These are phyloP conservation scores for Megaceryle maxima DNA, from an alignment of 2,113 vertebrate species.

Conservation along the genomic window DNA sequence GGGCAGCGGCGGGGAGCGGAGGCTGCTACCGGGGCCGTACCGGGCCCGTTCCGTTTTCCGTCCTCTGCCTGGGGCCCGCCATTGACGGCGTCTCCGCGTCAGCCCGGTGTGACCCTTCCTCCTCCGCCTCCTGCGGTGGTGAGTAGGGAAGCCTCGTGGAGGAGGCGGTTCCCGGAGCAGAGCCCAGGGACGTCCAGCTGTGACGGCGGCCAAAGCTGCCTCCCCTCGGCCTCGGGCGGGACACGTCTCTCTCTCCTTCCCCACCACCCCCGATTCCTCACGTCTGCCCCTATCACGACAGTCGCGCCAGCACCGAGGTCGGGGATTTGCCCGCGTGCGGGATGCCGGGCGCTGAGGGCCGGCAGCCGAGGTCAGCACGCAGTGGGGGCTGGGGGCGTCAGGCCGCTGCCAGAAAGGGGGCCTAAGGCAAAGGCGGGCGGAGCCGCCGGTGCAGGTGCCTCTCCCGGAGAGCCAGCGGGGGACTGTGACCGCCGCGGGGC, in stretches of 20 bases:
- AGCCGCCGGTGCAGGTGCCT: neutral
- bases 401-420: neutral
- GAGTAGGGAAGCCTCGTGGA: slow-evolving; percentile 5
- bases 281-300: neutral
- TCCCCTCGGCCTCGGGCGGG: neutral
- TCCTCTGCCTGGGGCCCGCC: no score
- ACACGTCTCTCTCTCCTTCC: no score
- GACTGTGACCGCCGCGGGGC: no score
- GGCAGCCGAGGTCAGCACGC: neutral
- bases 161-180: neutral
- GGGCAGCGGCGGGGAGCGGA: no score
- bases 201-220: neutral
- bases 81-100: neutral
- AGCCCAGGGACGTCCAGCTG: neutral
- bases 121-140: neutral
- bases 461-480: neutral
- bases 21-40: neutral
- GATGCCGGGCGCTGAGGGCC: neutral
- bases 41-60: accelerated
- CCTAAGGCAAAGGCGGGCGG: neutral
- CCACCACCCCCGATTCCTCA: accelerated
- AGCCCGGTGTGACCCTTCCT: neutral
- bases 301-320: neutral
- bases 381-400: neutral
- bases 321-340: neutral